phyloP scores from a whole-genome alignment of 2,113 vertebrate species.

The Sinosuthora webbiana region DNA sequence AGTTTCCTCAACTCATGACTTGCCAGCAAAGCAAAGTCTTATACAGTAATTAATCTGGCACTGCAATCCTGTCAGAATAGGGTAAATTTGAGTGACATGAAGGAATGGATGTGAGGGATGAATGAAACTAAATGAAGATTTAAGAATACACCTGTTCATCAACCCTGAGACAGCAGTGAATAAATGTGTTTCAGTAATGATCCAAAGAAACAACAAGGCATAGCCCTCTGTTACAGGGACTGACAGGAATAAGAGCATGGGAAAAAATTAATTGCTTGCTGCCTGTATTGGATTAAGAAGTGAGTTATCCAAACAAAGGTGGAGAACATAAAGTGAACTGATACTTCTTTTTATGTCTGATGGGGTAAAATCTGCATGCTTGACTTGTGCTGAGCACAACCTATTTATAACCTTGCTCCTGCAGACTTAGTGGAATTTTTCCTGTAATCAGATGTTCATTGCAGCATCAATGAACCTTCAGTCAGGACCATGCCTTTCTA shows the following conservation, averaged over 20 bases:
- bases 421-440: neutral
- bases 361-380: neutral
- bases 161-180: neutral
- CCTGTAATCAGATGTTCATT: neutral
- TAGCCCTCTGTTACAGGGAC: neutral
- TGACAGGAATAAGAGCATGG: neutral
- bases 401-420: neutral
- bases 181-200: neutral
- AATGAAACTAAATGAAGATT: neutral
- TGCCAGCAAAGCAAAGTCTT: neutral
- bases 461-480: neutral
- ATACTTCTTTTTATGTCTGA: neutral
- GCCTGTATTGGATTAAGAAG: neutral
- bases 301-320: neutral
- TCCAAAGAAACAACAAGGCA: neutral
- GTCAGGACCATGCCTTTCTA: neutral
- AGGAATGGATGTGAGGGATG: neutral
- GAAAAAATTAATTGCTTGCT: neutral
- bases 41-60: neutral
- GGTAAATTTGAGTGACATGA: neutral
- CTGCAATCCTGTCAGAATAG: neutral
- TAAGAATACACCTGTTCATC: neutral
- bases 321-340: neutral
- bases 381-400: neutral
- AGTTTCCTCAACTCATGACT: neutral